phyloP scores from a whole-genome alignment of 2,113 vertebrate genomes.

The Lagopus leucura region DNA sequence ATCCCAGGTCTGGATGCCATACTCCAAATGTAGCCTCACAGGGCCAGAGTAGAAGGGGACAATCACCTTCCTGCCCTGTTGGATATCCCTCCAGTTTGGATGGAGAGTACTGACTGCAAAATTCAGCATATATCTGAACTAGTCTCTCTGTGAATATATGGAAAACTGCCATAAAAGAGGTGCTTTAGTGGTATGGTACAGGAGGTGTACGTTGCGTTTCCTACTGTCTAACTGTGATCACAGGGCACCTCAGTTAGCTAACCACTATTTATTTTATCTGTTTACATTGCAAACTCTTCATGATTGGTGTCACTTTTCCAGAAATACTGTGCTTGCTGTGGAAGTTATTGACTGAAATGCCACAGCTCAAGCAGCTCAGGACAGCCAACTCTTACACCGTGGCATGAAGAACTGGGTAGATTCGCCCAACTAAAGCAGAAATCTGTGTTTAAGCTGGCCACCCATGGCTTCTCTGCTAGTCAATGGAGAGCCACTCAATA shows the following conservation, averaged over 20 bases:
- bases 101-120: background rate
- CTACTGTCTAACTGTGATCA: background rate
- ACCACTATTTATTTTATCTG: background rate
- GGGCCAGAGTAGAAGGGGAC: no score
- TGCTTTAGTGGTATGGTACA: background rate
- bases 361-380: constrained; percentile 28
- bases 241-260: background rate
- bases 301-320: background rate
- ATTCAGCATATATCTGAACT: background rate
- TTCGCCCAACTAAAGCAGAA: background rate
- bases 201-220: background rate
- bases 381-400: background rate
- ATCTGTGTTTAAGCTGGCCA: constrained; percentile 5
- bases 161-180: background rate
- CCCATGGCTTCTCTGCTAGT: background rate
- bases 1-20: no score
- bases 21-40: no score
- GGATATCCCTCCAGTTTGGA: background rate
- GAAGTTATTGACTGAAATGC: constrained; percentile 36
- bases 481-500: constrained; percentile 38
- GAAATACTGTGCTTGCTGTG: background rate
- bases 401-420: background rate
- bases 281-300: background rate
- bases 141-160: background rate
- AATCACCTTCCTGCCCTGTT: no score